Evolutionary conservation across 2,797 vertebrate species (phyloP).

Genomic region (Perodicticus potto): DNA sequence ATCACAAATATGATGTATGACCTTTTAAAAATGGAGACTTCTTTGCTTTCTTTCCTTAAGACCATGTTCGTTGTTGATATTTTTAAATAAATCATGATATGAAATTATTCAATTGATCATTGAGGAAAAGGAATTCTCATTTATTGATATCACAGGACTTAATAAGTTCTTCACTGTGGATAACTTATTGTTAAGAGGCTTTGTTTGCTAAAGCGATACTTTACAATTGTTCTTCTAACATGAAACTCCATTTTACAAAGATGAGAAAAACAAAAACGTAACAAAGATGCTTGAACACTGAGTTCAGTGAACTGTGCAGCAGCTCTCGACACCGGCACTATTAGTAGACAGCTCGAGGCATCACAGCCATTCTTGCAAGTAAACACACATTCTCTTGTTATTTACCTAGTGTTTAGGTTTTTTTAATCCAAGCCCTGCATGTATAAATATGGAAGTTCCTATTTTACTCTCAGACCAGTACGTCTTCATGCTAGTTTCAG

Average conservation of each 20-base stretch:
- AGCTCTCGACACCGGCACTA: background rate
- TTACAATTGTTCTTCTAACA: conserved; percentile 42
- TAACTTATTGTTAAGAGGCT: conserved; percentile 30
- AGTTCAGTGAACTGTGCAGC: background rate
- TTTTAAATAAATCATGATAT: conserved; percentile 17
- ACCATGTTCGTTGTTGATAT: conserved; percentile 17
- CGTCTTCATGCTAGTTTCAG: conserved; percentile 22
- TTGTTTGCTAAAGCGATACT: conserved; percentile 29
- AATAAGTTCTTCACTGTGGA: background rate
- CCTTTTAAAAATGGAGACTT: conserved; percentile 51
- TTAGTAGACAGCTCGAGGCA: background rate
- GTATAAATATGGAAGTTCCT: background rate
- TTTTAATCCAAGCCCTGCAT: background rate
- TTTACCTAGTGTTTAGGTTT: conserved; percentile 39
- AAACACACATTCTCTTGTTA: background rate
- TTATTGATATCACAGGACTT: conserved; percentile 29
- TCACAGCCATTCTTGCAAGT: background rate
- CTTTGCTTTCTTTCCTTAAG: conserved; percentile 70
- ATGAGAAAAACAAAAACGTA: background rate
- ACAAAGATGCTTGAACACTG: conserved; percentile 6
- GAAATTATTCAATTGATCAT: conserved; percentile 51
- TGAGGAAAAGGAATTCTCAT: conserved; percentile 52
- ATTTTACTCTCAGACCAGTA: background rate
- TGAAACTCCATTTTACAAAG: conserved; percentile 25
- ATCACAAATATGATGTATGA: background rate